Evolutionary conservation across 2,888 invertebrate genomes (phyloP), one percentile per base, ranked within the genome.

Genomic region (Ochropleura plecta): DNA sequence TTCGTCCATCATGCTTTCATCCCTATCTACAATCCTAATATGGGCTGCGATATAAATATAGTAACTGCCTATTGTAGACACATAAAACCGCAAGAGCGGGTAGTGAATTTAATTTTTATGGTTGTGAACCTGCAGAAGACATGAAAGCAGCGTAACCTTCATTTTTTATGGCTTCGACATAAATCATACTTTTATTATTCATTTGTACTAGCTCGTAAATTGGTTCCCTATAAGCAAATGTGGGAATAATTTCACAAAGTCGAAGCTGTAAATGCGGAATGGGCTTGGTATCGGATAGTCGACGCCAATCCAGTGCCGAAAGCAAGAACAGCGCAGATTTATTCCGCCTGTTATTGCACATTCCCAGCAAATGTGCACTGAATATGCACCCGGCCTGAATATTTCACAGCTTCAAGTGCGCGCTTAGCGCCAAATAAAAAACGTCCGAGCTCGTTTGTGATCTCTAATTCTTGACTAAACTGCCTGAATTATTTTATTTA

Each of bases 281-380:
- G 82, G 84, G 74, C 79, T 83, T 73, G 70, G 86, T 89, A 89
- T 90, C 86, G 88, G 78, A 88, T 89, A 89, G 88, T 86, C 86
- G 88, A 87, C 84, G 89, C 89, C 89, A 89, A 90, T 89, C 88
- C 81, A 82, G 83, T 86, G 89, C 88, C 89, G 83, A 89, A 88
- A 90, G 85, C 89, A 90, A 89, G 90, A 88, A 82, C 87, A 76
- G 82, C 57, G 83, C 82, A 91, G 92, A 93, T 93, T 92, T 93
- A 93, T 92, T 86, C 86, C 84, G 73, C 82, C 87, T 86, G 92
- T 91, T 92, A 93, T 93, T 93, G 92, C 93, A 92, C 91, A 92
- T 93, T 92, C 88, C 88, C 87, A 73, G 88, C 90, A 92, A 93
- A 91, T 91, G 91, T 92, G 92, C 90, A 87, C 88, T 85, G 87